Conservation (phyloP, 2,797 vertebrate species). For the Arctocebus calabarensis region DNA sequence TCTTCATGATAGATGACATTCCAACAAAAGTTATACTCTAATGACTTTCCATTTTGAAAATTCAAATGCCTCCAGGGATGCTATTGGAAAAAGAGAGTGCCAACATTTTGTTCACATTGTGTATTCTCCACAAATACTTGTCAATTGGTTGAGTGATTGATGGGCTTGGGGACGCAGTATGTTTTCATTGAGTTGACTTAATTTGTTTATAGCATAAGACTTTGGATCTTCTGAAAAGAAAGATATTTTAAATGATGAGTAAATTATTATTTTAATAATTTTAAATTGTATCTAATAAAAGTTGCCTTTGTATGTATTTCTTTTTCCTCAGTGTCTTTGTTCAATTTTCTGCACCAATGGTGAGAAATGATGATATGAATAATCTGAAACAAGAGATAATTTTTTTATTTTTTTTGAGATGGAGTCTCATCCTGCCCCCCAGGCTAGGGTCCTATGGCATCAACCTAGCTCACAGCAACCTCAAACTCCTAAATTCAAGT, state of each 20-base stretch:
- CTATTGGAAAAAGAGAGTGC: not conserved
- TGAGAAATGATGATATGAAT: not conserved
- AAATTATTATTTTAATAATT: conserved; percentile 40
- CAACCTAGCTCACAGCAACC: too few species aligned
- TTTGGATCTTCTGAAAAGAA: conserved; percentile 1
- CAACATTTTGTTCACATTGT: not conserved
- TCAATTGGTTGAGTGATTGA: not conserved
- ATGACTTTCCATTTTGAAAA: conserved; percentile 51
- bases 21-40: not conserved
- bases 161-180: not conserved
- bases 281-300: not conserved
- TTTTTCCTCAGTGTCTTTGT: not conserved
- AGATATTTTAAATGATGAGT: conserved; percentile 23
- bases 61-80: not conserved
- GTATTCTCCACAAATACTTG: not conserved
- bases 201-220: not conserved
- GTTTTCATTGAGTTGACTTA: not conserved
- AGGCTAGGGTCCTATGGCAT: too few species aligned
- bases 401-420: not conserved
- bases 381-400: not conserved
- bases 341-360: not conserved
- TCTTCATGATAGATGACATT: not conserved
- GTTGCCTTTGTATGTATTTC: not conserved
- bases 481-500: too few species aligned
- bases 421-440: too few species aligned